Evolutionary conservation across 2,888 invertebrate species (phyloP).

Genomic region (Slavum lentiscoides): DNA sequence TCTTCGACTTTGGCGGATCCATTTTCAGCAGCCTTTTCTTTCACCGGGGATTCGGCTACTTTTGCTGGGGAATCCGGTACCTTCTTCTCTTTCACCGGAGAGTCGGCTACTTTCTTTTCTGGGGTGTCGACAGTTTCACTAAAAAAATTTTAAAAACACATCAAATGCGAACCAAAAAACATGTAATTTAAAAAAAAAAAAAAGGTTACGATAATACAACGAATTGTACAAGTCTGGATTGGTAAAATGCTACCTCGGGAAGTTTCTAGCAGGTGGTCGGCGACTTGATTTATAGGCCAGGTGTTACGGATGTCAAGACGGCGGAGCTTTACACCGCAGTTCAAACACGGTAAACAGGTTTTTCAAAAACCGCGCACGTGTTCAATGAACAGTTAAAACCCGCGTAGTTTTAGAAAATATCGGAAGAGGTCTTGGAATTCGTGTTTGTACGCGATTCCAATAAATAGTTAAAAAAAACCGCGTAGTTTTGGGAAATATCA

Average conservation of each 20-base stretch:
- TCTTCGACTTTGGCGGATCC: constrained; percentile 38
- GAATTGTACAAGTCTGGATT: no score
- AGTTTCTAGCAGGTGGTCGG: constrained; percentile 24
- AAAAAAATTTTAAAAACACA: background rate
- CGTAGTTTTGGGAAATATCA: no score
- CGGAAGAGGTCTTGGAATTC: no score
- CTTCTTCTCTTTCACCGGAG: constrained; percentile 41
- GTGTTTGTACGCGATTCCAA: no score
- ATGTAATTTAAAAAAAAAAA: no score
- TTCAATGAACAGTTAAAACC: no score
- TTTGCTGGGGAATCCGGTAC: constrained; percentile 44
- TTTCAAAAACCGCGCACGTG: no score
- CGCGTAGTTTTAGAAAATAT: no score
- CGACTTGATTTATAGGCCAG: constrained; percentile 1
- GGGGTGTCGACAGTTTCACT: constrained; percentile 39
- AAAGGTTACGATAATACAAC: no score
- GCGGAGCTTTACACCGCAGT: no score
- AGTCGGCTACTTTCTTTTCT: constrained; percentile 47
- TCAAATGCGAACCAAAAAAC: background rate
- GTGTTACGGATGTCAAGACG: background rate
- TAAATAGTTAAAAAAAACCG: no score
- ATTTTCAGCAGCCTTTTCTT: constrained; percentile 48
- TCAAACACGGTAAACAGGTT: no score
- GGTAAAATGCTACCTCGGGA: background rate
- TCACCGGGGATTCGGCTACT: constrained; percentile 22